These are phyloP conservation scores for Sarcophaga bullata DNA, from an alignment of 1,140 invertebrate genomes.

Conservation along the genomic window DNA sequence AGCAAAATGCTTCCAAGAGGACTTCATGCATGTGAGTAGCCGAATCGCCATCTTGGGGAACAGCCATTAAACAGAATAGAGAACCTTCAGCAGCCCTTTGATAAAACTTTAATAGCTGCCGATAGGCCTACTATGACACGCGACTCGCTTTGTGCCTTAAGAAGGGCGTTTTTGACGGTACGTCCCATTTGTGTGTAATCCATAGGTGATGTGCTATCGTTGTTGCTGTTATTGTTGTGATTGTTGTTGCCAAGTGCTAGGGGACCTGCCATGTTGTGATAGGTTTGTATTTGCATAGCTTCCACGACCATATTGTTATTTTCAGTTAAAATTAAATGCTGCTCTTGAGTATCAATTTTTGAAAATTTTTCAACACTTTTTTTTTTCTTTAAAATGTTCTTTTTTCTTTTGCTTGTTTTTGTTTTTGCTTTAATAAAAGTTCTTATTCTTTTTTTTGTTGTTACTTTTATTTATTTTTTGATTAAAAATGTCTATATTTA, in stretches of 20 bases:
- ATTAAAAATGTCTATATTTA: slow-evolving; percentile 18
- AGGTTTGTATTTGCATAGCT: slow-evolving; percentile 48
- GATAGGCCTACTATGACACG: slow-evolving; percentile 72
- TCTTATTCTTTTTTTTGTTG: background rate
- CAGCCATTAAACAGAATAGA: slow-evolving; percentile 73
- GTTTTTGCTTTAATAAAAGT: background rate
- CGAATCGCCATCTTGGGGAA: slow-evolving; percentile 71
- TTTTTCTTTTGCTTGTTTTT: slow-evolving; percentile 40
- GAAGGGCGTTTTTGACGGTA: slow-evolving; percentile 69
- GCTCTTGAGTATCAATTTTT: slow-evolving; percentile 38
- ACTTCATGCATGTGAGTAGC: slow-evolving; percentile 77
- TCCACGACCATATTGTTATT: slow-evolving; percentile 62
- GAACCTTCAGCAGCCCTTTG: slow-evolving; percentile 71
- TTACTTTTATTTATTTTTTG: slow-evolving; percentile 1
- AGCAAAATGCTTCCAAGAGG: slow-evolving; percentile 75
- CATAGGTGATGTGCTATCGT: slow-evolving; percentile 26
- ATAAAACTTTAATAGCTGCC: slow-evolving; percentile 71
- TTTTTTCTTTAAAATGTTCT: slow-evolving; percentile 14
- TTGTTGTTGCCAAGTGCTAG: background rate
- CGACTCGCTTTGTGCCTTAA: slow-evolving; percentile 70
- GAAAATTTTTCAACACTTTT: slow-evolving; percentile 31
- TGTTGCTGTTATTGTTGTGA: slow-evolving; percentile 20
- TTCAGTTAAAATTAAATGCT: slow-evolving; percentile 26
- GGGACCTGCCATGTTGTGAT: slow-evolving; percentile 12
- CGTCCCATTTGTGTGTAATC: slow-evolving; percentile 66